Evolutionary conservation across 1,140 invertebrate genomes (phyloP).

Genomic region (Euura lappo): DNA sequence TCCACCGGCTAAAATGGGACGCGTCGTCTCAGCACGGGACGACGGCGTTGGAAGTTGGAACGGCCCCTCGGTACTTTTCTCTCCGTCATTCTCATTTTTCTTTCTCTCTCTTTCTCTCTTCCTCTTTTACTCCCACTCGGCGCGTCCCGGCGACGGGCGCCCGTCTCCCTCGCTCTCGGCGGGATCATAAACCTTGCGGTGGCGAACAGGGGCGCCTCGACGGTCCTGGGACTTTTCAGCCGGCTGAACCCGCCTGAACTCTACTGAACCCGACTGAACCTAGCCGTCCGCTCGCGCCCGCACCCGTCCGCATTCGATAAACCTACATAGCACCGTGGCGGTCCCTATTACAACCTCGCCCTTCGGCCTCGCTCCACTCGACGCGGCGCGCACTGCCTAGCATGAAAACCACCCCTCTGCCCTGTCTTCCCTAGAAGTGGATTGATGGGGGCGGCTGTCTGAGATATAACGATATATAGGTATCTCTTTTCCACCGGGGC

Average conservation of each 20-base stretch:
- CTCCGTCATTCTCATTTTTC: neutral
- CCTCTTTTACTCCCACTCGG: neutral
- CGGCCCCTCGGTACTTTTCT: neutral
- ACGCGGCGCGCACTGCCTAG: conserved; percentile 5
- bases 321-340: conserved; percentile 10
- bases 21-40: neutral
- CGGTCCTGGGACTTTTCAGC: conserved; percentile 18
- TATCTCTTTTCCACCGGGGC: conserved; percentile 1
- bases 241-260: conserved; percentile 8
- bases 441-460: conserved; percentile 18
- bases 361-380: conserved; percentile 13
- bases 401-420: conserved; percentile 5
- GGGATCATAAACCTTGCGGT: conserved; percentile 23
- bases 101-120: neutral
- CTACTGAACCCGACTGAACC: conserved; percentile 12
- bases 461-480: conserved; percentile 17
- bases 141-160: conserved; percentile 11
- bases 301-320: conserved; percentile 19
- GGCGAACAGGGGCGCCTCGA: neutral
- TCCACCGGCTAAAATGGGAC: neutral
- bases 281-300: neutral
- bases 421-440: conserved; percentile 18
- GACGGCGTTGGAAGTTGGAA: neutral
- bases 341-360: conserved; percentile 16
- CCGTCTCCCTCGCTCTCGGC: conserved; percentile 16